Percentiles rank a stretch among this genome's conserved stretches.
Evolutionary conservation across 1,140 invertebrate genomes (phyloP).

Genomic region (Leptopilina clavipes): DNA sequence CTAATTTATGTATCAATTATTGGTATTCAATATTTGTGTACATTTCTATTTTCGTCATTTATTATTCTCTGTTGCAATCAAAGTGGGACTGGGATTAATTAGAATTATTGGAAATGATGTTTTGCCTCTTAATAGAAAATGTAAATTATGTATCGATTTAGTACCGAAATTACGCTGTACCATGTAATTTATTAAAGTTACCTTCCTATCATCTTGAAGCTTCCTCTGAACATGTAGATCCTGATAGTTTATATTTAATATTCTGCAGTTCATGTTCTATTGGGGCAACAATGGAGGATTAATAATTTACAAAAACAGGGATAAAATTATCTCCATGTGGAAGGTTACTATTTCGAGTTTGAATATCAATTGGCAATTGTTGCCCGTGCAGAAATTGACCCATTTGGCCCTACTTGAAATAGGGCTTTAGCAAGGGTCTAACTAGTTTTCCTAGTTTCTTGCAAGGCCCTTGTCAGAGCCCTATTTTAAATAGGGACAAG

Average conservation of each 20-base stretch:
- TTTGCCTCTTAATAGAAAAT: slow-evolving; percentile 27
- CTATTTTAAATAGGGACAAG: no score
- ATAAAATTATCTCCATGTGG: neutral
- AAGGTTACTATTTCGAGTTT: neutral
- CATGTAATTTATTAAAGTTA: slow-evolving; percentile 7
- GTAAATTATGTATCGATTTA: slow-evolving; percentile 7
- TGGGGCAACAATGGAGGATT: neutral
- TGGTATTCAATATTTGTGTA: neutral
- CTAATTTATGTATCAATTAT: neutral
- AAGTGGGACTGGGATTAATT: slow-evolving; percentile 5
- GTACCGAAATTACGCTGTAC: neutral
- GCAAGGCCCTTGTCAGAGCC: no score
- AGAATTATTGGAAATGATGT: slow-evolving; percentile 31
- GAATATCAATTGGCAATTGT: no score
- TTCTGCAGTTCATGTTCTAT: neutral
- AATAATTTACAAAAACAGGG: neutral
- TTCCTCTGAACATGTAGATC: neutral
- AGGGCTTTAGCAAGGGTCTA: no score
- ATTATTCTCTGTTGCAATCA: slow-evolving; percentile 1
- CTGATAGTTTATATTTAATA: neutral
- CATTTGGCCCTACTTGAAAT: no score
- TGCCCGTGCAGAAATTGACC: no score
- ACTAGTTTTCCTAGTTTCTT: no score
- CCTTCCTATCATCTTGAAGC: slow-evolving; percentile 5
- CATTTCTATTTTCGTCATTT: neutral